Evolutionary conservation across 2,888 invertebrate species (phyloP).

Genomic region (Imbricaverruca yamaguchii): DNA sequence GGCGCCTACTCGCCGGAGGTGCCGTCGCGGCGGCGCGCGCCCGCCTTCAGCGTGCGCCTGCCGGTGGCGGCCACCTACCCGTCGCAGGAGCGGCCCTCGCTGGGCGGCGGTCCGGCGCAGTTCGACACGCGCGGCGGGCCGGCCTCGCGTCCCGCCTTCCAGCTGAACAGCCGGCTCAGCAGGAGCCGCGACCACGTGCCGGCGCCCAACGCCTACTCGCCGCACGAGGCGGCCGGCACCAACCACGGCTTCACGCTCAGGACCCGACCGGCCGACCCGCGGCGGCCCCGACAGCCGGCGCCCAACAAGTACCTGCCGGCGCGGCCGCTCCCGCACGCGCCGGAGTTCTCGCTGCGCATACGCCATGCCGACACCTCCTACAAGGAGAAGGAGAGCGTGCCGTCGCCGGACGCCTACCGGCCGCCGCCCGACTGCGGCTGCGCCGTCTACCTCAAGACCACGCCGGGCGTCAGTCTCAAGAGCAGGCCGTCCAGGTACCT

Average conservation of each 20-base stretch:
- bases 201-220: not conserved
- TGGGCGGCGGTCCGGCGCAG: not conserved
- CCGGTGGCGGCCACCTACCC: not conserved
- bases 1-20: constrained; percentile 10
- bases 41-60: constrained; percentile 2
- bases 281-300: not conserved
- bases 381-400: constrained; percentile 18
- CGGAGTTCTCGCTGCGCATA: not conserved
- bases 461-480: constrained; percentile 1
- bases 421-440: not conserved
- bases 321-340: not conserved
- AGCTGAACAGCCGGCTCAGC: not conserved
- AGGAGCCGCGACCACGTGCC: not conserved
- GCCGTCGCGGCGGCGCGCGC: not conserved
- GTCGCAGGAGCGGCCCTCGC: not conserved
- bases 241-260: not conserved
- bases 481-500: not conserved
- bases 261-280: not conserved
- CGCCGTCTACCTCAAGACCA: not conserved
- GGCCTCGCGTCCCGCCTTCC: not conserved
- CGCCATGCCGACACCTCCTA: not conserved
- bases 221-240: not conserved
- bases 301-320: not conserved
- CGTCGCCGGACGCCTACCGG: not conserved
- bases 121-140: not conserved